Evolutionary conservation across 2,113 vertebrate genomes (phyloP).

Genomic region (Boulengeromyrus knoepffleri): DNA sequence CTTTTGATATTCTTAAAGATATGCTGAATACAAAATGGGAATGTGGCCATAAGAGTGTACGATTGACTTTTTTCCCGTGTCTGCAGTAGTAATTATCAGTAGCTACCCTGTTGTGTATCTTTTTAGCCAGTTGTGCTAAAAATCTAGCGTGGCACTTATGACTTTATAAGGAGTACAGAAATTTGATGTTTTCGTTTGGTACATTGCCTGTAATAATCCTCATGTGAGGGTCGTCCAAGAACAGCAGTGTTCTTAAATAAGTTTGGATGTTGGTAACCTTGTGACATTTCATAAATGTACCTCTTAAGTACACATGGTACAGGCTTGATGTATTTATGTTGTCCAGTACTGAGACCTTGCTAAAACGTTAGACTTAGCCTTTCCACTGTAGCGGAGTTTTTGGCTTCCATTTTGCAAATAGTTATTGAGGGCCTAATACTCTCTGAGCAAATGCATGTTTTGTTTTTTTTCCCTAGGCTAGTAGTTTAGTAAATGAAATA

Average conservation of each 20-base stretch:
- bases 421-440: not conserved
- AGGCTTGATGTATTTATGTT: not conserved
- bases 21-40: not conserved
- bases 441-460: not conserved
- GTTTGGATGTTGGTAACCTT: not conserved
- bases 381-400: not conserved
- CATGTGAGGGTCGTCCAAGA: not conserved
- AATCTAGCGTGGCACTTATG: not conserved
- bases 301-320: not conserved
- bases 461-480: not conserved
- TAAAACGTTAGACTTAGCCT: not conserved
- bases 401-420: not conserved
- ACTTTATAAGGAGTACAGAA: not conserved
- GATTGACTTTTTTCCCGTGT: not conserved
- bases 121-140: not conserved
- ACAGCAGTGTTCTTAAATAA: not conserved
- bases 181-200: not conserved
- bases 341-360: not conserved
- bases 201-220: not conserved
- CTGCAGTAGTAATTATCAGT: not conserved
- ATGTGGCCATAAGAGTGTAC: not conserved
- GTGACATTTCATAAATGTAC: not conserved
- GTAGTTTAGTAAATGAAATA: not conserved
- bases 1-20: not conserved
- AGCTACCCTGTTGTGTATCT: not conserved